Base-by-base conservation (phyloP, 2,113 vertebrate species). In the Sebastes schlegelii region DNA sequence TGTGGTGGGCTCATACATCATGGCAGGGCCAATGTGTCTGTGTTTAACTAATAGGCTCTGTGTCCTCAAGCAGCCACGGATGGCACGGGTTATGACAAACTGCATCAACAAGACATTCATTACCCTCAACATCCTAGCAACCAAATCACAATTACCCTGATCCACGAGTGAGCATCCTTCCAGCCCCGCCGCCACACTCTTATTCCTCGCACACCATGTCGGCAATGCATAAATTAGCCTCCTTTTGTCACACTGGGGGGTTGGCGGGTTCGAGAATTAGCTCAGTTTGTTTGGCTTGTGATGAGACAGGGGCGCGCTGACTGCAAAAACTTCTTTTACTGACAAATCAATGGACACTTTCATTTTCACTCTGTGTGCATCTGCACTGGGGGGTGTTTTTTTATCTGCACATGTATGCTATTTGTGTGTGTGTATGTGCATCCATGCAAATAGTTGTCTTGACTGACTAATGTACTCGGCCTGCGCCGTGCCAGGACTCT, bases 91-190 rank as follows among this genome's bases (percentile, higher is more conserved):
- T 93, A 89, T 92, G 92, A 94, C 89, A 90, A 92, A 94, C 90
- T 83, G 91, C 91, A 87, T 90, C 89, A 91, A 88, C 85, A 90
- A 92, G 85, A 88, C 91, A 91, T 91, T 92, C 91, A 94, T 92
- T 92, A 91, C 85, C 74, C 80, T 87, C 89, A 80, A 87, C 87
- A 85, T 89, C 90, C 86, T 87, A 90, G 90, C 86, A 91, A 89
- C 84, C 87, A 84, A 84, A 90, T 84, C 83, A 88, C 92, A 93
- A 93, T 93, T 88, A 93, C 86, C 51, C 21, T 55, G 48, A 88
- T 90, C 90, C 82, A 73, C 73, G 86, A 90, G 87, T 82, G 84
- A 91, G 87, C 90, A 89, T 82, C 86, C 87, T 34, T 34, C 34
- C 4, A 82, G 68, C 67, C 77, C 79, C 54, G 11, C 83, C 74